These are phyloP conservation scores for Phalacrocorax aristotelis DNA, from an alignment of 2,113 vertebrate species.

Conservation along the genomic window DNA sequence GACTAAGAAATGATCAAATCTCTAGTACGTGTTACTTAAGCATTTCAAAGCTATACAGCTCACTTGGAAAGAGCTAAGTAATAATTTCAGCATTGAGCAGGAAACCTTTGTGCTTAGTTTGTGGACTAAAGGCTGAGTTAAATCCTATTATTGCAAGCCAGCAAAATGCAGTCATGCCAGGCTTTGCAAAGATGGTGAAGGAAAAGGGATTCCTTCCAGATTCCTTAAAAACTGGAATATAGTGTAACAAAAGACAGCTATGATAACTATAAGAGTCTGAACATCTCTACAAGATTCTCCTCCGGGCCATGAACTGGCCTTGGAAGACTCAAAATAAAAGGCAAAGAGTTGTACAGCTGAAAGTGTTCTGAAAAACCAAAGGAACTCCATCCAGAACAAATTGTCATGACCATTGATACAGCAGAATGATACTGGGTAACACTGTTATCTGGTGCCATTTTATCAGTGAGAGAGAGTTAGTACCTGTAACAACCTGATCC, in stretches of 20 bases:
- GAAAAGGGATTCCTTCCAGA: not conserved
- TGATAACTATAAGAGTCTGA: not conserved
- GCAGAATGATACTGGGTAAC: fast-evolving
- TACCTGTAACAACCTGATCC: not conserved
- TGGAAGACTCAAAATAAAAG: not conserved
- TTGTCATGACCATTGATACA: not conserved
- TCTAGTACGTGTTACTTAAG: not conserved
- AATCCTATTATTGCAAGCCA: not conserved
- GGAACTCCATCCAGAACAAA: not conserved
- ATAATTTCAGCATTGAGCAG: not conserved
- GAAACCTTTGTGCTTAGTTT: not conserved
- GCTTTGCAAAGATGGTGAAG: not conserved
- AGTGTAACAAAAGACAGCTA: not conserved
- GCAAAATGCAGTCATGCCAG: not conserved
- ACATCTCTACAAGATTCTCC: not conserved
- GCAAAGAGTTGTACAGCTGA: not conserved
- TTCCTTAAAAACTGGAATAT: not conserved
- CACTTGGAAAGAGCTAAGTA: not conserved
- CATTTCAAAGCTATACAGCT: not conserved
- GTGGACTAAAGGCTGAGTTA: not conserved
- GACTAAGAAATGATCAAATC: not conserved
- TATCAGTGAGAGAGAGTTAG: not conserved
- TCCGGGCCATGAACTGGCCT: not conserved
- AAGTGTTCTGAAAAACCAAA: not conserved
- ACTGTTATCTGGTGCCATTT: not conserved